phyloP scores from a whole-genome alignment of 2,888 invertebrate species.

The Calliopum simillimum region DNA sequence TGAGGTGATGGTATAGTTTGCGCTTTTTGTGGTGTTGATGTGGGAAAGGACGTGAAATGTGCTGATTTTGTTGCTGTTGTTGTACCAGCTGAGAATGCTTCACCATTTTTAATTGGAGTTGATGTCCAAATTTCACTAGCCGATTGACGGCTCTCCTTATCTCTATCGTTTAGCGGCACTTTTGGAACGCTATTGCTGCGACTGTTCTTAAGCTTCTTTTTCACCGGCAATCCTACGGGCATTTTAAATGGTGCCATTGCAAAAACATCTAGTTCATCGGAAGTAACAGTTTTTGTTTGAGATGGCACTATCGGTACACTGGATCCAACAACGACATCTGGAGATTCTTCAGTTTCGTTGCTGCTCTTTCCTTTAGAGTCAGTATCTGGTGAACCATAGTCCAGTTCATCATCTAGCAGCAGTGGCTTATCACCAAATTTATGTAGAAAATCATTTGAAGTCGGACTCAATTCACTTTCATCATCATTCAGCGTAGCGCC shows the following conservation, averaged over 20 bases:
- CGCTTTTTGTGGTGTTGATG: conserved; percentile 40
- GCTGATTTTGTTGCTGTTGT: conserved; percentile 9
- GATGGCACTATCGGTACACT: too few relatives aligned
- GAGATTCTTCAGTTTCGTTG: conserved; percentile 53
- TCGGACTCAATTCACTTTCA: conserved; percentile 70
- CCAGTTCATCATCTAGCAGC: conserved; percentile 82
- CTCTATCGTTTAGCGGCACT: not conserved
- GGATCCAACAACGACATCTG: conserved; percentile 40
- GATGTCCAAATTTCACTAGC: conserved; percentile 64
- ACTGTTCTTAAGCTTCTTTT: conserved; percentile 46
- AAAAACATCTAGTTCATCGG: conserved; percentile 74
- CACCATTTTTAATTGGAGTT: conserved; percentile 59
- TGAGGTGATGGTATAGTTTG: conserved; percentile 41
- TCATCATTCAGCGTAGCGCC: conserved; percentile 51
- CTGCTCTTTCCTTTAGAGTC: conserved; percentile 55
- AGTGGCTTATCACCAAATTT: conserved; percentile 82
- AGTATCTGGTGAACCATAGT: conserved; percentile 69
- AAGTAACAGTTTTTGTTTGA: not conserved
- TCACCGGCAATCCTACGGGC: conserved; percentile 58
- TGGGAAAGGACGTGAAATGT: conserved; percentile 38
- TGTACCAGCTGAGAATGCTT: conserved; percentile 43
- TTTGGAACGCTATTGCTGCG: not conserved
- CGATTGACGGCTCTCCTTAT: conserved; percentile 39
- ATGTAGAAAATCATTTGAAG: conserved; percentile 74
- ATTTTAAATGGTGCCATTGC: conserved; percentile 76